Evolutionary conservation across 2,888 invertebrate genomes (phyloP).

Genomic region (Cylindroiulus punctatus): DNA sequence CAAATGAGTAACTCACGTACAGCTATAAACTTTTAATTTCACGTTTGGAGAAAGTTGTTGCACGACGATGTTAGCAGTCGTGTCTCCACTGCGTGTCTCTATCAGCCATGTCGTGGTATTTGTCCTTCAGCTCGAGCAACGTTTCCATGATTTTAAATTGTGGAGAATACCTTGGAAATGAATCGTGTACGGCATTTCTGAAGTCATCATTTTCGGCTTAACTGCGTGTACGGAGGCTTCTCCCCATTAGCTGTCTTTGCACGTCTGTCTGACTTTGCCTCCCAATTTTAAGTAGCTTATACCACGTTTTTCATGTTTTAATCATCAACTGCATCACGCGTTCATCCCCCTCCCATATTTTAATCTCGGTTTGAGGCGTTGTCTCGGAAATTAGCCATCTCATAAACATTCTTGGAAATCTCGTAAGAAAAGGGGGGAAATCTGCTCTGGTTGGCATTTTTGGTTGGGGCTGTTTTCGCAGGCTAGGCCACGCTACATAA

Average conservation of each 20-base stretch:
- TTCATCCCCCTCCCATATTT: not conserved
- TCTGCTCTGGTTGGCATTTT: slow-evolving; percentile 27
- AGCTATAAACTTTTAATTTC: no score
- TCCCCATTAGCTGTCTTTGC: not conserved
- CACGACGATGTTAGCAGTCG: no score
- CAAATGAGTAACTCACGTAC: no score
- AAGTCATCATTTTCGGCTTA: not conserved
- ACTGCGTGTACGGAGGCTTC: not conserved
- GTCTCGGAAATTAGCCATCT: slow-evolving; percentile 43
- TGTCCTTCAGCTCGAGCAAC: no score
- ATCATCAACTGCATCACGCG: not conserved
- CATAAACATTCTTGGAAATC: slow-evolving; percentile 35
- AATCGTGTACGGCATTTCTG: no score
- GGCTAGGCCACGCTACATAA: not conserved
- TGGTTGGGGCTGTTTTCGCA: slow-evolving; percentile 3
- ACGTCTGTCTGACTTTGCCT: not conserved
- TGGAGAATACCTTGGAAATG: no score
- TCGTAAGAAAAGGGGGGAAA: slow-evolving; percentile 10
- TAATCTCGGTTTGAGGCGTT: slow-evolving; percentile 35
- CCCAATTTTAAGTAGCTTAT: slow-evolving; percentile 36
- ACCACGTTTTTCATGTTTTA: slow-evolving; percentile 25
- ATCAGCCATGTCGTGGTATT: no score
- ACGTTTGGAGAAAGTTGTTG: no score
- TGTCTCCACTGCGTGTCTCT: no score
- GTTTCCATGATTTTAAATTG: no score